Evolutionary conservation across 2,888 invertebrate species (phyloP).

Genomic region (Noctua janthina): DNA sequence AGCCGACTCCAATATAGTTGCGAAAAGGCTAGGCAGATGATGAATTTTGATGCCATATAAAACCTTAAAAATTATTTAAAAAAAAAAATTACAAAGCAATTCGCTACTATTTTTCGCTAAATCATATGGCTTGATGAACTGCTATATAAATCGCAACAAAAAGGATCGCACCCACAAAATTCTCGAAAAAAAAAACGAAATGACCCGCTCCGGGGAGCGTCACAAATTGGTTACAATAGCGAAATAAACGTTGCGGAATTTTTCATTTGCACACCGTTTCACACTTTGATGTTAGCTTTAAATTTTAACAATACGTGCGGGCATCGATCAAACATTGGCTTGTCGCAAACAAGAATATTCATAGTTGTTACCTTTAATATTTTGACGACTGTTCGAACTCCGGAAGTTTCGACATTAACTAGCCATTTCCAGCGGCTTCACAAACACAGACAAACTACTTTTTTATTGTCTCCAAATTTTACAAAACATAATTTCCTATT

Average conservation of each 20-base stretch:
- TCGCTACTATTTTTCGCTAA: slow-evolving; percentile 1
- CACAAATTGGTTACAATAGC: slow-evolving; percentile 85
- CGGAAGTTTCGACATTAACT: background rate
- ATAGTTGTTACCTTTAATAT: slow-evolving; percentile 55
- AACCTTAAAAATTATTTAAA: no score
- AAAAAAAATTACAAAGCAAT: background rate
- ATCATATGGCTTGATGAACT: slow-evolving; percentile 45
- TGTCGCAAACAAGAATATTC: slow-evolving; percentile 59
- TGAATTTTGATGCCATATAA: no score
- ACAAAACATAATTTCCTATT: background rate
- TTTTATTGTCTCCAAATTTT: background rate
- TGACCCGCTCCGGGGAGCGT: slow-evolving; percentile 73
- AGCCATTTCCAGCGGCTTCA: background rate
- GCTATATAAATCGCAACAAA: slow-evolving; percentile 29
- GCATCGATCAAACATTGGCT: slow-evolving; percentile 75
- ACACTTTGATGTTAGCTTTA: slow-evolving; percentile 84
- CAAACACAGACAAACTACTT: background rate
- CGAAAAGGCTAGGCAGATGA: no score
- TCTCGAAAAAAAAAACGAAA: slow-evolving; percentile 49
- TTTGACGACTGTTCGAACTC: slow-evolving; percentile 42
- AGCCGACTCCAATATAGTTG: no score
- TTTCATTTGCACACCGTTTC: slow-evolving; percentile 87
- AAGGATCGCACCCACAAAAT: slow-evolving; percentile 4
- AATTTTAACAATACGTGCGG: slow-evolving; percentile 76
- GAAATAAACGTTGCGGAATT: slow-evolving; percentile 84